Percentiles rank a stretch among this genome's conserved stretches.
These are phyloP conservation scores for Patella caerulea DNA, from an alignment of 2,888 invertebrate species.

Conservation along the genomic window DNA sequence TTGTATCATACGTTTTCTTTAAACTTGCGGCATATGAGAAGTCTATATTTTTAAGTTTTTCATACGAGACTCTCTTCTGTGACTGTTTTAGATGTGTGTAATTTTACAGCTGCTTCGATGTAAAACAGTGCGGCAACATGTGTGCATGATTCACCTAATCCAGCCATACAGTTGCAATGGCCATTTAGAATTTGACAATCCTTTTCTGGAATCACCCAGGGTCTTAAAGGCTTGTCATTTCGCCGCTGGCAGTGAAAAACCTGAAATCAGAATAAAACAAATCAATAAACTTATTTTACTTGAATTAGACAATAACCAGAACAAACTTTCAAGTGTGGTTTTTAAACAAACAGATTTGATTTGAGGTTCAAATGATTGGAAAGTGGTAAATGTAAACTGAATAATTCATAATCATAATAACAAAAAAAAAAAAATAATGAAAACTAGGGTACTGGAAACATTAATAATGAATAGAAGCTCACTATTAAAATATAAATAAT, in stretches of 20 bases:
- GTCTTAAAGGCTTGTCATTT: slow-evolving; percentile 27
- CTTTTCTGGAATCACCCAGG: slow-evolving; percentile 29
- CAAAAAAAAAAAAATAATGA: no score
- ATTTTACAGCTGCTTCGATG: slow-evolving; percentile 34
- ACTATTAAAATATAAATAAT: no score
- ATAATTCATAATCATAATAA: no score
- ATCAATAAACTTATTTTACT: no score
- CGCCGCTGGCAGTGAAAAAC: slow-evolving; percentile 35
- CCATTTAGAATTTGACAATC: slow-evolving; percentile 30
- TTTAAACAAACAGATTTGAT: no score
- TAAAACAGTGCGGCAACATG: slow-evolving; percentile 44
- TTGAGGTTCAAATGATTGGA: no score
- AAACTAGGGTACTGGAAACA: no score
- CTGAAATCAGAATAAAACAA: slow-evolving; percentile 19
- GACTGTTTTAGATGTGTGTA: slow-evolving; percentile 35
- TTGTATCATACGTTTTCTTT: not conserved
- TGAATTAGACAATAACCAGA: no score
- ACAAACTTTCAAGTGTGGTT: no score
- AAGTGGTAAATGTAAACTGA: no score
- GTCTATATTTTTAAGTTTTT: slow-evolving; percentile 19
- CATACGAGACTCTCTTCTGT: slow-evolving; percentile 31
- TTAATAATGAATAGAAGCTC: no score
- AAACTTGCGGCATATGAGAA: slow-evolving; percentile 20
- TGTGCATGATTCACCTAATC: slow-evolving; percentile 42
- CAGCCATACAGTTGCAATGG: slow-evolving; percentile 48